Evolutionary conservation across 2,113 vertebrate species (phyloP).

Genomic region (Oophaga pumilio): DNA sequence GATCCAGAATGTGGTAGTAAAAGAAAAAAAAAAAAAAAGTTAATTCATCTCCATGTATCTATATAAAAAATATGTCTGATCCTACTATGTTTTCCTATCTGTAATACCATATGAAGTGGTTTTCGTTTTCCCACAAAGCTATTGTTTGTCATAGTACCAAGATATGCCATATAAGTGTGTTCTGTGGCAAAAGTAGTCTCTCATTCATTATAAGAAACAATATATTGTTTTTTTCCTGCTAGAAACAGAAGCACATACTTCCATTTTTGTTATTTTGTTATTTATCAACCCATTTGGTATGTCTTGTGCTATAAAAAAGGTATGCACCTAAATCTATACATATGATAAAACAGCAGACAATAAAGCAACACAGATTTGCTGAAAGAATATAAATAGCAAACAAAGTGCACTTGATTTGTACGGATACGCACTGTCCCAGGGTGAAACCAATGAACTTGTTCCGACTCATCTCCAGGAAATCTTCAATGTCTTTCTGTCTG

Average conservation of each 20-base stretch:
- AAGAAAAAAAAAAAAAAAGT: neutral
- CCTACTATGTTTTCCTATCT: neutral
- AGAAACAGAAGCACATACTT: no score
- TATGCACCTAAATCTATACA: no score
- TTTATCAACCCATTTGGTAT: no score
- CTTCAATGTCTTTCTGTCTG: conserved; percentile 97
- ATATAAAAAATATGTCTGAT: neutral
- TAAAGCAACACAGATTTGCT: neutral
- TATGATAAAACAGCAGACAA: neutral
- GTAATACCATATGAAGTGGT: neutral
- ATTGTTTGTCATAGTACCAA: no score
- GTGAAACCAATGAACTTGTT: conserved; percentile 99
- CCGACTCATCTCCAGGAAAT: conserved; percentile 93
- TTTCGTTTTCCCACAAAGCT: neutral
- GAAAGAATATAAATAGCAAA: neutral
- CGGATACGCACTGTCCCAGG: conserved; percentile 87
- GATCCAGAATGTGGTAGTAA: conserved; percentile 44
- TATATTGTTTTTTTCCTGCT: neutral
- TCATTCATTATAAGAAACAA: neutral
- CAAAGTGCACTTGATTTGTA: neutral
- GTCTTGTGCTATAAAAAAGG: no score
- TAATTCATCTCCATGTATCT: neutral
- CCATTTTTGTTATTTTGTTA: no score
- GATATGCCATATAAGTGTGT: neutral
- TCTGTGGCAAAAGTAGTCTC: neutral